Evolutionary conservation across 2,888 invertebrate species (phyloP), one percentile per base, ranked within the genome.

Genomic region (Cyclophora albipunctata): DNA sequence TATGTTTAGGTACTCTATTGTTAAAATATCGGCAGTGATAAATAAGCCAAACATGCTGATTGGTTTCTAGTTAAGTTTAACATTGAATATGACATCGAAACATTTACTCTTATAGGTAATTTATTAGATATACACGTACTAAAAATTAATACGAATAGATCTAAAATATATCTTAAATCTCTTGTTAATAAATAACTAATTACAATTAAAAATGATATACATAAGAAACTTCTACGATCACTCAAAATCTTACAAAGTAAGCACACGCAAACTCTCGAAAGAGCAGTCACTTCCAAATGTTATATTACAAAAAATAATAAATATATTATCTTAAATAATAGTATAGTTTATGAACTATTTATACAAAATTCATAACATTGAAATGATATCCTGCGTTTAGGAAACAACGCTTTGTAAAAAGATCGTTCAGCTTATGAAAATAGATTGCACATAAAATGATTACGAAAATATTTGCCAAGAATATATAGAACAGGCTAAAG

Each of bases 1-100:
- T 43, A 70, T 20, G 68, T 69, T 69, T 37, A 37, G 37, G 37
- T 37, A 68, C 71, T 20, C 20, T 73, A 77, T 80, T 80, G 78
- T 78, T 81, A 75, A 75, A 78, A 71, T 76, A 83, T 73, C 79
- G 88, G 88, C 88, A 88, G 88, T 88, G 87, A 81, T 81, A 76
- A 75, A 75, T 72, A 87, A 86, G 85, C 84, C 78, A 73, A 75
- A 77, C 73, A 64, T 71, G 60, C 73, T 65, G 65, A 59, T 70
- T 63, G 62, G 51, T 66, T 65, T 65, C 51, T 58, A 51, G 51
- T 56, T 45, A 54, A 43, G 58, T 54, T 55, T 63, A 64, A 63
- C 64, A 68, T 60, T 65, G 59, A 65, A 59, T 56, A 61, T 54
- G 58, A 51, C 56, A 57, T 59, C 51, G 47, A 57, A 54, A 57